Conservation (phyloP, 1,140 invertebrate genomes). For the Centruroides vittatus region DNA sequence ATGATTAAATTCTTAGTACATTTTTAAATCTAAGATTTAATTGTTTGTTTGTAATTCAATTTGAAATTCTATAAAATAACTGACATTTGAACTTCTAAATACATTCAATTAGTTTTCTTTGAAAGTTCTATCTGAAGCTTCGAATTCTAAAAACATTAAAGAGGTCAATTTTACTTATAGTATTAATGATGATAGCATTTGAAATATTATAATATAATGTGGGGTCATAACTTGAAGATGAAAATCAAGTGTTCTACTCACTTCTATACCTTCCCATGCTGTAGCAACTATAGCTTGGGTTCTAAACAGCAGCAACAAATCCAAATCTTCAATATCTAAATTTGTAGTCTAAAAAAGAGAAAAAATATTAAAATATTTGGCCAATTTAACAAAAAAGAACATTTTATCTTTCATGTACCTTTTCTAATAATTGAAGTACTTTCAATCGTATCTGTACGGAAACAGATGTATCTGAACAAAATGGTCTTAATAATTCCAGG, state of each 20-base stretch:
- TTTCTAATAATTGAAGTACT: constrained; percentile 11
- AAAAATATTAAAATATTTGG: background rate
- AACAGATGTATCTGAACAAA: constrained; percentile 9
- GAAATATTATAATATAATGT: no score
- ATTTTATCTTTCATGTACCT: constrained; percentile 4
- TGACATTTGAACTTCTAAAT: no score
- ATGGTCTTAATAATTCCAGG: constrained; percentile 5
- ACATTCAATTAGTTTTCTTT: no score
- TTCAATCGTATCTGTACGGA: constrained; percentile 1
- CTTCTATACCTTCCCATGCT: constrained; percentile 2
- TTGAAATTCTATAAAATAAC: no score
- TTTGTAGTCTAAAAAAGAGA: constrained; percentile 2
- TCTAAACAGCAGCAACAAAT: constrained; percentile 7
- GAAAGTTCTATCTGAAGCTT: no score
- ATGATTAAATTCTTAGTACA: no score
- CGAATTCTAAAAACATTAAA: no score
- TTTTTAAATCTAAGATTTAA: no score
- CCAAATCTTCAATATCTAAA: constrained; percentile 7
- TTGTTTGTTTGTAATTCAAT: no score
- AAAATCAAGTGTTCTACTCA: background rate
- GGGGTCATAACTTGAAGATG: no score
- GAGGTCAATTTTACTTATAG: no score
- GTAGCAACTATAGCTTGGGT: constrained; percentile 9
- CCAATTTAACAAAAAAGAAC: background rate
- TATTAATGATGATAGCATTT: no score